Evolutionary conservation across 2,888 invertebrate species (phyloP), one percentile per base, ranked within the genome.

Genomic region (Altica lythri): DNA sequence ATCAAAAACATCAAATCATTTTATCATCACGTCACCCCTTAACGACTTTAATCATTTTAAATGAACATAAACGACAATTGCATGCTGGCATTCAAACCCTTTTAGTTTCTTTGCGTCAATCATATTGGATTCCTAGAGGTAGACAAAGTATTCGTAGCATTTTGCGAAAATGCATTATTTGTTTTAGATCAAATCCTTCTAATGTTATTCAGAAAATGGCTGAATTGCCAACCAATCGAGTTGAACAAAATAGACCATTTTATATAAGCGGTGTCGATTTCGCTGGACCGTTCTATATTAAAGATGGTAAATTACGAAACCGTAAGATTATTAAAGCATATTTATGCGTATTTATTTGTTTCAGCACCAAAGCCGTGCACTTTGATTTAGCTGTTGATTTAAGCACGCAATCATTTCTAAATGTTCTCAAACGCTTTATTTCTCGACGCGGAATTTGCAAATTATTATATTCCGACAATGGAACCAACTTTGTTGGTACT

Each of bases 341-440:
- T 38, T 13, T 57, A 14, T 59, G 55, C 18, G 25, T 62, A 9
- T 61, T 55, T 45, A 38, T 58, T 13, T 61, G 55, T 47, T 58
- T 61, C 10, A 16, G 46, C 12, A 61, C 53, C n/a, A 58, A 61
- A 22, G 61, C 56, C 1, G 55, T 60, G 8, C 60, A 60, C 19
- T 45, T 58, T 14, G 55, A 60, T 10, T 14, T 37, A 10, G 54
- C 55, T 16, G 38, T 43, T 10, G 51, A 55, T 30, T 38, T 47
- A 4, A 37, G 27, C 25, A 37, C 13, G 2, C 34, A 34, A 5
- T 34, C 13, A 34, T n/a, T n/a, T n/a, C n/a, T n/a, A n/a, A n/a
- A n/a, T n/a, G n/a, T n/a, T n/a, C n/a, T n/a, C n/a, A n/a, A n/a
- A n/a, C n/a, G n/a, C n/a, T n/a, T n/a, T n/a, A n/a, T n/a, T n/a